Evolutionary conservation across 2,113 vertebrate genomes (phyloP).

Genomic region (Aplodontia rufa): DNA sequence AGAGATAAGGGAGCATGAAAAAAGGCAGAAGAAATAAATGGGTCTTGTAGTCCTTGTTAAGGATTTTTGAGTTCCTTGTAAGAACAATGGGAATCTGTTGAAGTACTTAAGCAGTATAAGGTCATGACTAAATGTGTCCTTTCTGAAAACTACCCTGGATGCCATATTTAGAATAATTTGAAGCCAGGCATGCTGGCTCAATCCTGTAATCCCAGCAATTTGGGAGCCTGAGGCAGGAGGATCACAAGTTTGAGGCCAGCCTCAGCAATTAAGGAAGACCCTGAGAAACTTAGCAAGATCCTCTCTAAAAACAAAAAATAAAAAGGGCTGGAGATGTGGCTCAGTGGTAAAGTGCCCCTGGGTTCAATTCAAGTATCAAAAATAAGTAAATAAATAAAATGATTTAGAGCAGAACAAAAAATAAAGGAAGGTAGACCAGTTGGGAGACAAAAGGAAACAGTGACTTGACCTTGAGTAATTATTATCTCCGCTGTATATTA

Average conservation of each 20-base stretch:
- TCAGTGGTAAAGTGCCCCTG: no score
- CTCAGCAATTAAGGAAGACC: no score
- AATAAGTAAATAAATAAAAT: neutral
- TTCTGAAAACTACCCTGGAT: neutral
- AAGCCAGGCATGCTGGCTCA: neutral
- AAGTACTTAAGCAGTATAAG: neutral
- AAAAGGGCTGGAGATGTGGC: no score
- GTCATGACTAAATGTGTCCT: neutral
- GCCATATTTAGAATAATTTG: neutral
- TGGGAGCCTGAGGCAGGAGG: no score
- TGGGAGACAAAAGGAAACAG: neutral
- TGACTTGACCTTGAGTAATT: neutral
- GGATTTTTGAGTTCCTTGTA: neutral
- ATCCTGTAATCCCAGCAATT: no score
- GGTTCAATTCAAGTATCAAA: no score
- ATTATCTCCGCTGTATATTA: neutral
- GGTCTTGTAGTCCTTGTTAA: neutral
- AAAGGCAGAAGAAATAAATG: neutral
- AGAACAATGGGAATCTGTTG: neutral
- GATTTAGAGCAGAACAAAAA: neutral
- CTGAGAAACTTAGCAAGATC: no score
- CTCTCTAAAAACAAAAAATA: no score
- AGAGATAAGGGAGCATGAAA: neutral
- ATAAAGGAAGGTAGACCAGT: neutral
- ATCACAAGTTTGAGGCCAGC: no score